Evolutionary conservation across 2,797 vertebrate species (phyloP).

Genomic region (Sebastes minor): DNA sequence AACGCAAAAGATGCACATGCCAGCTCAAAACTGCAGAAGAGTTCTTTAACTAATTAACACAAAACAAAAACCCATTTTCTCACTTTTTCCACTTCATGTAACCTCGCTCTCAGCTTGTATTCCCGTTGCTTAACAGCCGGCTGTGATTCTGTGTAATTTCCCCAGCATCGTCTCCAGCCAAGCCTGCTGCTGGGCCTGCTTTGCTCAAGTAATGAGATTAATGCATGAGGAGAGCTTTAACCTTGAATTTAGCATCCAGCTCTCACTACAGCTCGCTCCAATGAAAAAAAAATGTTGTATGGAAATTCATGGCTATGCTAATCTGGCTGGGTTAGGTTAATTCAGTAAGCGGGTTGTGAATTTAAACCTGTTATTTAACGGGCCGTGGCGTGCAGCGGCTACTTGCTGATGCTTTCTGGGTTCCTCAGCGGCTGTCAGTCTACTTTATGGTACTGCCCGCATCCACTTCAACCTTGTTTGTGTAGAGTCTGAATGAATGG

Average conservation of each 20-base stretch:
- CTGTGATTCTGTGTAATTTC: conserved; percentile 26
- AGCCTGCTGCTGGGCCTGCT: conserved; percentile 36
- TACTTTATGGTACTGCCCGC: conserved; percentile 52
- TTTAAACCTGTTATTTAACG: conserved; percentile 67
- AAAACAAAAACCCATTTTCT: conserved; percentile 26
- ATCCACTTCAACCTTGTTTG: conserved; percentile 62
- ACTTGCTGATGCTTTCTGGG: conserved; percentile 52
- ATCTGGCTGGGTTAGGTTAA: conserved; percentile 65
- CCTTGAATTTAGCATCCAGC: conserved; percentile 68
- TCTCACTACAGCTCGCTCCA: conserved; percentile 28
- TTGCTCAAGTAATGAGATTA: conserved; percentile 62
- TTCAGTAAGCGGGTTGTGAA: conserved; percentile 68
- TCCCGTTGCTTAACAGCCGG: conserved; percentile 1
- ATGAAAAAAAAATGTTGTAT: conserved; percentile 46
- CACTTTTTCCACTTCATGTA: conserved; percentile 30
- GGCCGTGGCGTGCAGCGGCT: conserved; percentile 26
- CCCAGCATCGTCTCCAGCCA: conserved; percentile 38
- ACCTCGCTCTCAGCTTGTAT: conserved; percentile 18
- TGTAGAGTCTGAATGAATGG: conserved; percentile 51
- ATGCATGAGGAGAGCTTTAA: conserved; percentile 64
- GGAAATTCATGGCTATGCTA: conserved; percentile 69
- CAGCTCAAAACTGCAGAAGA: neutral
- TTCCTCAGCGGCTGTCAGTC: conserved; percentile 64
- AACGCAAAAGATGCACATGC: neutral
- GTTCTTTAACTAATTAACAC: conserved; percentile 22